These are phyloP conservation scores for Drosophila repleta DNA, from an alignment of 1,140 invertebrate species.

Conservation along the genomic window DNA sequence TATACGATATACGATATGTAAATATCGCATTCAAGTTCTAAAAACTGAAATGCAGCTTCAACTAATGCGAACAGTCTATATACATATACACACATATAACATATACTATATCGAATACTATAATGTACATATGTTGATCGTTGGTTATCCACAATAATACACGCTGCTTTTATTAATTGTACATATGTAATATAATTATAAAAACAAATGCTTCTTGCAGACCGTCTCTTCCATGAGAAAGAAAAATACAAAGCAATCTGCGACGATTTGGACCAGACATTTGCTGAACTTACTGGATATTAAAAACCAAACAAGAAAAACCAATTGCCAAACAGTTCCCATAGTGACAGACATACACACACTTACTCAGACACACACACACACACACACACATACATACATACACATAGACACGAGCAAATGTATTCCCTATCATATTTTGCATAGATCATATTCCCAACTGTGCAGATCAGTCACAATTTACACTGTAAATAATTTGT, in stretches of 20 bases:
- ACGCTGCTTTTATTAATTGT: conserved; percentile 67
- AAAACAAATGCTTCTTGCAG: conserved; percentile 87
- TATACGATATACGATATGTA: conserved; percentile 11
- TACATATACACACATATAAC: conserved; percentile 12
- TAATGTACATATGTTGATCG: conserved; percentile 45
- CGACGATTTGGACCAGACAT: conserved; percentile 99
- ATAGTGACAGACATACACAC: conserved; percentile 18
- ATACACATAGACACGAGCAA: neutral
- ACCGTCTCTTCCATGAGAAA: conserved; percentile 96
- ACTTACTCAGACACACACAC: neutral
- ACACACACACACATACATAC: conserved; percentile 4
- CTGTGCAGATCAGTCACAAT: conserved; percentile 37
- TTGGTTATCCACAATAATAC: conserved; percentile 18
- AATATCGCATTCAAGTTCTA: conserved; percentile 30
- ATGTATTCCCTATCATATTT: conserved; percentile 17
- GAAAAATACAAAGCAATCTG: conserved; percentile 98
- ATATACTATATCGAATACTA: conserved; percentile 18
- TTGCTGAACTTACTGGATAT: conserved; percentile 94
- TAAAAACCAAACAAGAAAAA: conserved; percentile 85
- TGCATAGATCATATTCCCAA: conserved; percentile 13
- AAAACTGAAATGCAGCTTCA: conserved; percentile 37
- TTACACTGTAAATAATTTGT: conserved; percentile 80
- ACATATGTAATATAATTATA: conserved; percentile 41
- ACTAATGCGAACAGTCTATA: conserved; percentile 46
- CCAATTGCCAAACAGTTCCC: conserved; percentile 27